Evolutionary conservation across 1,140 invertebrate genomes (phyloP).

Genomic region (Lucilia sericata): DNA sequence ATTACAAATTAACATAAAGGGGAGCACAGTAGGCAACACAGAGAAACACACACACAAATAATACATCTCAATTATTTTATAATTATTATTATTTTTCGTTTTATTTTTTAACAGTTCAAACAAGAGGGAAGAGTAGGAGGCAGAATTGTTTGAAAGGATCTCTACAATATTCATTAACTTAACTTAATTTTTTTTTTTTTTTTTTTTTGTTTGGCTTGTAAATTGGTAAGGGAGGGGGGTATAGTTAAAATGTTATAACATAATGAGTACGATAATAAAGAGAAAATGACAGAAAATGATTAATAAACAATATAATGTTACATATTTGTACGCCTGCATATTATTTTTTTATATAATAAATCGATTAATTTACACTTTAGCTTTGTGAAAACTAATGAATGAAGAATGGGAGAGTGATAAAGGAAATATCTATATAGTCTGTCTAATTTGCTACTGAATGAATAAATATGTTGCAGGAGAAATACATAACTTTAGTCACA

Average conservation of each 20-base stretch:
- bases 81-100: conserved; percentile 8
- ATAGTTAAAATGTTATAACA: not conserved
- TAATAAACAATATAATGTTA: not conserved
- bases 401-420: not conserved
- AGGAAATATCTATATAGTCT: not conserved
- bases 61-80: conserved; percentile 6
- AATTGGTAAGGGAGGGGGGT: not conserved
- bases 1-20: conserved; percentile 19
- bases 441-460: not conserved
- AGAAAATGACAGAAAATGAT: not conserved
- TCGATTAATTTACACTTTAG: conserved; percentile 7
- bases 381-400: not conserved
- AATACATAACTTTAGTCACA: too few species aligned
- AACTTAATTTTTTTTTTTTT: not conserved
- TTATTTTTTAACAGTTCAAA: not conserved
- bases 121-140: not conserved
- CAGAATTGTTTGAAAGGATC: not conserved
- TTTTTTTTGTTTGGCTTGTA: too few species aligned
- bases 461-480: too few species aligned
- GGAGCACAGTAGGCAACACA: not conserved
- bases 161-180: not conserved
- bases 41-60: not conserved
- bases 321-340: not conserved
- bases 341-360: not conserved
- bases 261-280: not conserved